Conservation (phyloP, 2,113 vertebrate species). For the Etia nguti region DNA sequence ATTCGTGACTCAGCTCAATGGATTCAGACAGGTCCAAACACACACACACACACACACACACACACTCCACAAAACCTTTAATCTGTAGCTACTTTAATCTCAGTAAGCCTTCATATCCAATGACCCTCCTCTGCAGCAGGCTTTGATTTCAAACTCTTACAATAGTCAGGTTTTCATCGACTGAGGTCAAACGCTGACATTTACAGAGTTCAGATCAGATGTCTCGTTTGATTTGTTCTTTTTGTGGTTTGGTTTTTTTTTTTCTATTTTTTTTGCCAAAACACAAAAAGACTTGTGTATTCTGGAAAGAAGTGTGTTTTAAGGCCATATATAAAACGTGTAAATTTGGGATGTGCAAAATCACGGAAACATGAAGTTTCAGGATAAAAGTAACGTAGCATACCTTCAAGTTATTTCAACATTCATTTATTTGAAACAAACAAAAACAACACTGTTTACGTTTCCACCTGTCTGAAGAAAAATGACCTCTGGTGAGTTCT, state of each 20-base stretch:
- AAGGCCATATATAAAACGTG: neutral
- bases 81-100: neutral
- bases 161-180: constrained; percentile 61
- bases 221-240: neutral
- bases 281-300: neutral
- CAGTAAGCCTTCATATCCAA: neutral
- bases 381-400: constrained; percentile 31
- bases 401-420: constrained; percentile 47
- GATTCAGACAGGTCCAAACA: constrained; percentile 7
- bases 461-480: constrained; percentile 36
- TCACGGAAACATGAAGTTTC: constrained; percentile 4
- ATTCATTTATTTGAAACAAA: constrained; percentile 57
- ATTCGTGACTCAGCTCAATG: neutral
- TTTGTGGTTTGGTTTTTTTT: neutral
- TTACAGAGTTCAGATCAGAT: constrained; percentile 22
- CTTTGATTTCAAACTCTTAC: constrained; percentile 20
- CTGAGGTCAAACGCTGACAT: constrained; percentile 37
- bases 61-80: neutral
- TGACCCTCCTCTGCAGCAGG: neutral
- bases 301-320: neutral
- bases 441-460: constrained; percentile 56
- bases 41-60: neutral
- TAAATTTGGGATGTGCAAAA: constrained; percentile 1
- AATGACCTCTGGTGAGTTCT: constrained; percentile 6
- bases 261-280: neutral